phyloP scores from a whole-genome alignment of 2,888 invertebrate genomes.

The Nemoura dubitans region DNA sequence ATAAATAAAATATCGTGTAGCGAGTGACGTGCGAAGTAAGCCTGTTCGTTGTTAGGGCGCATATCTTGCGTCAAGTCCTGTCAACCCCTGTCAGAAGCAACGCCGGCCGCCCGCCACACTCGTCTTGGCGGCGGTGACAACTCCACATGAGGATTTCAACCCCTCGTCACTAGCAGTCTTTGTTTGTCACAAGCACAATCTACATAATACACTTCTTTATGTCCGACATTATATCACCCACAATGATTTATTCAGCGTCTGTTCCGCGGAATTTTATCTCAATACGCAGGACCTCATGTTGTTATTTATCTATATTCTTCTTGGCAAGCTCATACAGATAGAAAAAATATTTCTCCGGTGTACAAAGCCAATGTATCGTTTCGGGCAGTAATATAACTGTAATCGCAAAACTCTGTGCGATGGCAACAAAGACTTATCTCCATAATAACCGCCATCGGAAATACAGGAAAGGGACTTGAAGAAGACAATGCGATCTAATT shows the following conservation, averaged over 20 bases:
- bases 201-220: conserved; percentile 32
- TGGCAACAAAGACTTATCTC: not conserved
- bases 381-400: not conserved
- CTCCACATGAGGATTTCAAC: not conserved
- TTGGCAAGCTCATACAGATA: not conserved
- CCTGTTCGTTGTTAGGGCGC: not conserved
- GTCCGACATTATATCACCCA: conserved; percentile 20
- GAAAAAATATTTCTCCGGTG: not conserved
- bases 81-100: not conserved
- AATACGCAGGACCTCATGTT: not conserved
- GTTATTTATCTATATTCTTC: conserved; percentile 3
- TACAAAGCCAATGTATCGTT: not conserved
- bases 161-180: not conserved
- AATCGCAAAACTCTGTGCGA: not conserved
- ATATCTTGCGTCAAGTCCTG: not conserved
- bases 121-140: not conserved
- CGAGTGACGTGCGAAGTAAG: not conserved
- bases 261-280: conserved; percentile 9
- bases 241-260: conserved; percentile 16
- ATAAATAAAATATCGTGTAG: not conserved
- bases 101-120: not conserved
- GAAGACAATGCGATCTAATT: not conserved
- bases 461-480: not conserved
- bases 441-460: not conserved
- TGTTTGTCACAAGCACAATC: conserved; percentile 21